Evolutionary conservation across 2,113 vertebrate genomes (phyloP).

Genomic region (Taurulus bubalis): DNA sequence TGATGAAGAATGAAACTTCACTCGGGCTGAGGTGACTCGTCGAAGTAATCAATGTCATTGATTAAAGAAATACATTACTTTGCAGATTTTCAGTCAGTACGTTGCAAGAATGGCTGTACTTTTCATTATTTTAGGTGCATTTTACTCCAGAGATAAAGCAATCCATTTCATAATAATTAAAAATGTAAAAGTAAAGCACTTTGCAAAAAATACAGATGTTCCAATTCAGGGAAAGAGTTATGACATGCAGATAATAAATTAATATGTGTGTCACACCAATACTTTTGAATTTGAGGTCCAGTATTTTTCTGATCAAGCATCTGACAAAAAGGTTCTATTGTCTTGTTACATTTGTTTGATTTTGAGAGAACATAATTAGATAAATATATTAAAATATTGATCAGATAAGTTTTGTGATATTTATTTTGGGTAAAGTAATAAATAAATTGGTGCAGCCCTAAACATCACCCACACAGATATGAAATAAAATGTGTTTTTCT

Average conservation of each 20-base stretch:
- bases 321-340: neutral
- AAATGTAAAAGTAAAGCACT: neutral
- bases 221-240: neutral
- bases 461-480: neutral
- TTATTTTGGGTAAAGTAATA: neutral
- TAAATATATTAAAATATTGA: neutral
- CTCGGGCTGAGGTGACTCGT: no score
- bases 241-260: neutral
- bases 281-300: neutral
- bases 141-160: neutral
- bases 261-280: neutral
- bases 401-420: neutral
- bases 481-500: neutral
- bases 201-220: neutral
- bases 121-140: neutral
- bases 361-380: neutral
- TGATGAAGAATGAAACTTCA: no score
- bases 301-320: neutral
- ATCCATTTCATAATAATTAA: neutral
- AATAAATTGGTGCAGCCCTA: no score
- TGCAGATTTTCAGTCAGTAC: no score
- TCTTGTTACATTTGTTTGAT: neutral
- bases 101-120: no score
- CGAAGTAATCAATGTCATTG: no score
- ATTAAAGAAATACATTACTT: no score